Conservation (phyloP, 2,797 vertebrate genomes). For the Neosalanx taihuensis region DNA sequence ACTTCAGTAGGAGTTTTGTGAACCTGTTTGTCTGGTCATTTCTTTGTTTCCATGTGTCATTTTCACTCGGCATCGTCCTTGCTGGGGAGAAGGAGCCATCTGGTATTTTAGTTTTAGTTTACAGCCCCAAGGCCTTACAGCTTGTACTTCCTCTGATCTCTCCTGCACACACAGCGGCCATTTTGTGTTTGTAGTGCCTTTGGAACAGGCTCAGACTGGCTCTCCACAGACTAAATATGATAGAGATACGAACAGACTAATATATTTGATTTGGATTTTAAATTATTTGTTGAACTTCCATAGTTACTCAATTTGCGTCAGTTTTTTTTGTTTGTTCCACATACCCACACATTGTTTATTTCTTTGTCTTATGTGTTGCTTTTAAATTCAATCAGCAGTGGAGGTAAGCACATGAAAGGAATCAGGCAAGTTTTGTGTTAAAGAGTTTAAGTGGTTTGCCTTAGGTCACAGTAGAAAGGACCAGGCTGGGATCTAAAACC, state of each 20-base stretch:
- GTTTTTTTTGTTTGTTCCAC: neutral
- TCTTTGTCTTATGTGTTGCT: neutral
- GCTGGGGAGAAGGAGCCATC: slow-evolving; percentile 13
- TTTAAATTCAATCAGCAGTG: too few relatives aligned
- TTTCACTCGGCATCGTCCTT: neutral
- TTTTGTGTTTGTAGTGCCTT: slow-evolving; percentile 54
- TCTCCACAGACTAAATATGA: slow-evolving; percentile 29
- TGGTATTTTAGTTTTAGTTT: slow-evolving; percentile 18
- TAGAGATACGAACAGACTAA: slow-evolving; percentile 22
- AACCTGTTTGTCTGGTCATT: slow-evolving; percentile 7
- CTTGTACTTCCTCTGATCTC: slow-evolving; percentile 56
- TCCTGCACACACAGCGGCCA: slow-evolving; percentile 58
- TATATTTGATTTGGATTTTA: neutral
- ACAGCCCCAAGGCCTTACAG: slow-evolving; percentile 40
- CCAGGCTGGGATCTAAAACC: too few relatives aligned
- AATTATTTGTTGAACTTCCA: too few relatives aligned
- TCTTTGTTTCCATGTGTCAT: neutral
- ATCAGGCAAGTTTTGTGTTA: too few relatives aligned
- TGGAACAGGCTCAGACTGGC: slow-evolving; percentile 21
- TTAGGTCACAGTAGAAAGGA: too few relatives aligned
- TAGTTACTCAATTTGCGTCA: too few relatives aligned
- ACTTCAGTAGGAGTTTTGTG: neutral
- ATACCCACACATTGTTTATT: neutral
- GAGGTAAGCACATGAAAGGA: too few relatives aligned
- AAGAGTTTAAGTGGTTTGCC: too few relatives aligned